phyloP scores from a whole-genome alignment of 2,113 vertebrate genomes.

The Elephantulus edwardii region DNA sequence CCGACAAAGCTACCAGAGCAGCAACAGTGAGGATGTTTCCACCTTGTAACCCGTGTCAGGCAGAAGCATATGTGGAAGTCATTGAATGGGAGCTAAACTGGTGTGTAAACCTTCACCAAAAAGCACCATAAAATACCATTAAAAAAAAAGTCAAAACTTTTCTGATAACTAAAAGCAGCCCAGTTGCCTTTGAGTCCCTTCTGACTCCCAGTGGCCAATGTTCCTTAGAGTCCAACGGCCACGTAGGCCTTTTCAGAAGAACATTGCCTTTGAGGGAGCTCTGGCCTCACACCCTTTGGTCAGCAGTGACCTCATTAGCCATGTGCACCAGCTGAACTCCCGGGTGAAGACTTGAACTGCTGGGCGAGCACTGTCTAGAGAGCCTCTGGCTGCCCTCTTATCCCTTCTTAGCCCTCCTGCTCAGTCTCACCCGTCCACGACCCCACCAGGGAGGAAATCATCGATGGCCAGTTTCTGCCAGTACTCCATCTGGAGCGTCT shows the following conservation, averaged over 20 bases:
- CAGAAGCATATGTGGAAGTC: not conserved
- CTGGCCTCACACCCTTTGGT: no score
- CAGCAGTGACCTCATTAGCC: no score
- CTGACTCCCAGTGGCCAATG: not conserved
- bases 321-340: not conserved
- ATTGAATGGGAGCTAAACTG: not conserved
- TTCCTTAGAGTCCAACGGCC: no score
- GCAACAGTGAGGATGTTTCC: not conserved
- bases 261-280: not conserved
- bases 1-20: not conserved
- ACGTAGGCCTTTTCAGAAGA: not conserved
- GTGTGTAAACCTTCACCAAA: not conserved
- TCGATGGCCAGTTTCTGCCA: not conserved
- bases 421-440: no score
- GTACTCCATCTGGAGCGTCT: conserved; percentile 13
- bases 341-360: not conserved
- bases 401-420: not conserved
- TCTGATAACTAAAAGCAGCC: not conserved
- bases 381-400: not conserved
- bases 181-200: not conserved
- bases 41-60: not conserved
- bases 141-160: not conserved
- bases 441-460: not conserved
- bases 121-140: not conserved
- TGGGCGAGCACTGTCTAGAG: not conserved